Evolutionary conservation across 2,888 invertebrate species (phyloP).

Genomic region (Kuschelorhynchus macadamiae): DNA sequence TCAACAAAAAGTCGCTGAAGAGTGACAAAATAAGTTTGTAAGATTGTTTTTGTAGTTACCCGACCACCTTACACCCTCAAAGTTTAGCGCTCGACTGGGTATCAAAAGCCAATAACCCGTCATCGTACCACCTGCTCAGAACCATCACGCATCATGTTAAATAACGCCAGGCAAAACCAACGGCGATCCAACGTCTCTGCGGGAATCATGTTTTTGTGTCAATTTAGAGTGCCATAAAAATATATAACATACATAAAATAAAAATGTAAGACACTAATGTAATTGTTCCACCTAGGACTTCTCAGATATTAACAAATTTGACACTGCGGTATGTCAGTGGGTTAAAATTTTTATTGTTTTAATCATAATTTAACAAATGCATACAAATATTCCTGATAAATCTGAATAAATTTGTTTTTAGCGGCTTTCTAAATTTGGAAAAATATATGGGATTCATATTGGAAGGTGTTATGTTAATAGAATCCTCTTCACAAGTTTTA

Average conservation of each 20-base stretch:
- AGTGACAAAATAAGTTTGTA: too few species aligned
- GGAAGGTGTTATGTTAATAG: too few species aligned
- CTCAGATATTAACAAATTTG: constrained; percentile 48
- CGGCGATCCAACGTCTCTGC: constrained; percentile 59
- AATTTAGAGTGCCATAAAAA: constrained; percentile 65
- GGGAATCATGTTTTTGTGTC: constrained; percentile 66
- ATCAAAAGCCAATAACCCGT: constrained; percentile 42
- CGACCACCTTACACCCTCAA: constrained; percentile 17
- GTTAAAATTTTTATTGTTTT: not conserved
- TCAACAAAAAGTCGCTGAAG: too few species aligned
- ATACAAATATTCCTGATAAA: too few species aligned
- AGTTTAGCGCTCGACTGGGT: constrained; percentile 35
- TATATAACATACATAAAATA: constrained; percentile 61
- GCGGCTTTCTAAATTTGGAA: too few species aligned
- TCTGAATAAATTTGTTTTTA: too few species aligned
- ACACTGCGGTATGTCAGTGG: constrained; percentile 18
- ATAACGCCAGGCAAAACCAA: constrained; percentile 59
- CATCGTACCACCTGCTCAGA: constrained; percentile 47
- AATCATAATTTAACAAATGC: too few species aligned
- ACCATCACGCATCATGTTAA: constrained; percentile 62
- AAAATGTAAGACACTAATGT: constrained; percentile 59
- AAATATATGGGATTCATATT: too few species aligned
- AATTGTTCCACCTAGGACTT: constrained; percentile 58
- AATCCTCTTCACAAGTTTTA: too few species aligned
- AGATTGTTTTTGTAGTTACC: too few species aligned